phyloP scores from a whole-genome alignment of 2,113 vertebrate species.

The Quiscalus mexicanus region DNA sequence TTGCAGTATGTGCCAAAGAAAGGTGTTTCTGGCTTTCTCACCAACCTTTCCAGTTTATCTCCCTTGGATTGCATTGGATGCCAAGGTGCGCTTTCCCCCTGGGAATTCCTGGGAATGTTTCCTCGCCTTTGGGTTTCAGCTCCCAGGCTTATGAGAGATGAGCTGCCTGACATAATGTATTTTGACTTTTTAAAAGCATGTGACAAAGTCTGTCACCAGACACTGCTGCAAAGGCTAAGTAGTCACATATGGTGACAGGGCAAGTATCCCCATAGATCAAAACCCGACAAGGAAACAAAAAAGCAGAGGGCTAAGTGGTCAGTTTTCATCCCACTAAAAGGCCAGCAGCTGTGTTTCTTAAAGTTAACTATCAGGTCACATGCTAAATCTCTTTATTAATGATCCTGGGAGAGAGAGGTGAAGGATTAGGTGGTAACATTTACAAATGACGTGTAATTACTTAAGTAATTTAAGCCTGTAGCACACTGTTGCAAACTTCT shows the following conservation, averaged over 20 bases:
- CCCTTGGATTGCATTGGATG: neutral
- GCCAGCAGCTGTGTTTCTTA: constrained; percentile 17
- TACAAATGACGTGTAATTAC: constrained; percentile 32
- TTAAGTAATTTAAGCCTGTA: constrained; percentile 18
- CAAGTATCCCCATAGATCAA: constrained; percentile 52
- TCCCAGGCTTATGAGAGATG: neutral
- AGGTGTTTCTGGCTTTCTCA: neutral
- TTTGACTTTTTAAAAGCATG: constrained; percentile 52
- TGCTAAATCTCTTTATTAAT: constrained; percentile 48
- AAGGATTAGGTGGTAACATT: constrained; percentile 14
- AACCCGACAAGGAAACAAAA: constrained; percentile 23
- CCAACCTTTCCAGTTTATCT: neutral
- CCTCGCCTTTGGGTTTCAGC: neutral
- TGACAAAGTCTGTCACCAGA: constrained; percentile 37
- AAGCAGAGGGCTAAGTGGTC: constrained; percentile 29
- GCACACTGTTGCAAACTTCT: neutral
- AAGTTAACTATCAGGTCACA: constrained; percentile 6
- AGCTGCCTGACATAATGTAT: constrained; percentile 4
- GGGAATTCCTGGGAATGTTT: neutral
- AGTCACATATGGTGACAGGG: constrained; percentile 53
- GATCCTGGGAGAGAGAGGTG: neutral
- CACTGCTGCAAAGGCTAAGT: constrained; percentile 8
- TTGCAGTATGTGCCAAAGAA: neutral
- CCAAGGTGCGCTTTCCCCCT: neutral
- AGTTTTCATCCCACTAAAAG: constrained; percentile 52